Evolutionary conservation across 2,113 vertebrate genomes (phyloP).

Genomic region (Poeciliopsis prolifica): DNA sequence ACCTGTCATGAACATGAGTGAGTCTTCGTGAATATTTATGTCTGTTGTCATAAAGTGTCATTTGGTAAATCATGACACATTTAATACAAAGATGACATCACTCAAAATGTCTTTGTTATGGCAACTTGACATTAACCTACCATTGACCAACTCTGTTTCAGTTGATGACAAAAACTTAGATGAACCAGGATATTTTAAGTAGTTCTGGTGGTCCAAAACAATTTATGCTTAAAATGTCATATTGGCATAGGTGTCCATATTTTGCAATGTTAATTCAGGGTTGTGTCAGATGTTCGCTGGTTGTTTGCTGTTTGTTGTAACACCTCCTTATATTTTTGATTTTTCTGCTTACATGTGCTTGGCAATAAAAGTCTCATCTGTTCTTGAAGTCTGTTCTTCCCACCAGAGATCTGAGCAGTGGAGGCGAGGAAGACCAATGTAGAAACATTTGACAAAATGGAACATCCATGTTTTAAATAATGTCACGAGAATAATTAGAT

Average conservation of each 20-base stretch:
- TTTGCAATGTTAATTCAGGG: background rate
- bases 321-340: background rate
- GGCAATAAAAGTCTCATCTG: background rate
- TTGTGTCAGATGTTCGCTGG: background rate
- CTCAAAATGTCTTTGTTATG: too few species aligned
- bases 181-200: too few species aligned
- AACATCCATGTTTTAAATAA: background rate
- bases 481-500: background rate
- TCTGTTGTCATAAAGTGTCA: too few species aligned
- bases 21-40: too few species aligned
- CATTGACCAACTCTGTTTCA: too few species aligned
- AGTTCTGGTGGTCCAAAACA: background rate
- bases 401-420: background rate
- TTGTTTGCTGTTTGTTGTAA: background rate
- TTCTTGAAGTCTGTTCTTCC: background rate
- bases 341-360: background rate
- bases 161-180: too few species aligned
- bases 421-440: background rate
- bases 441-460: background rate
- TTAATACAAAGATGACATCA: too few species aligned
- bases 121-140: too few species aligned
- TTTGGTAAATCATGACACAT: too few species aligned
- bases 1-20: too few species aligned
- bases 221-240: background rate
- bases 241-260: background rate